Conservation (phyloP, 2,888 invertebrate species). For the Cataglyphis cursor region DNA sequence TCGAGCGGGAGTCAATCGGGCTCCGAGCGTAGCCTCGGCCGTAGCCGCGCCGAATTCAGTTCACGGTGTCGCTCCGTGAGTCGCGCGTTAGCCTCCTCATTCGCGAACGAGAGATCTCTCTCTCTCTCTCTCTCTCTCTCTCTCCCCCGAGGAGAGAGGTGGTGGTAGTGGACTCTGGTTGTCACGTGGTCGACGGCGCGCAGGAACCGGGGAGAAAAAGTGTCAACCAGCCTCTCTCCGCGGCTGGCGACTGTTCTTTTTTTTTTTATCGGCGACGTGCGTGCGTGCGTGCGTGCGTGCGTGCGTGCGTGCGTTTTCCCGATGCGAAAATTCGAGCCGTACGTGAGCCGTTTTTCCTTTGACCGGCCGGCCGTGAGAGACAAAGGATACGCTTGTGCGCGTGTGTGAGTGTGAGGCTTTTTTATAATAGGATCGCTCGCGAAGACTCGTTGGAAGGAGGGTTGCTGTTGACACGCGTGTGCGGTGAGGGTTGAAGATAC, state of each 20-base stretch:
- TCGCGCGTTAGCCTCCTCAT: slow-evolving; percentile 64
- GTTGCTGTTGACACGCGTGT: neutral
- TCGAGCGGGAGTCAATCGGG: slow-evolving; percentile 76
- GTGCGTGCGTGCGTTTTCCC: slow-evolving; percentile 12
- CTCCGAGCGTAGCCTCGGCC: slow-evolving; percentile 74
- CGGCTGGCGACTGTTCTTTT: no score
- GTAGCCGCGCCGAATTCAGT: slow-evolving; percentile 79
- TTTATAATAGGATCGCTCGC: slow-evolving; percentile 21
- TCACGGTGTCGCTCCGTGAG: slow-evolving; percentile 79
- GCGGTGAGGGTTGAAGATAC: neutral
- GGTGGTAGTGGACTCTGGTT: slow-evolving; percentile 38
- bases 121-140: no score
- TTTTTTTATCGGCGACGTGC: neutral
- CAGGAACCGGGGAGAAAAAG: slow-evolving; percentile 42
- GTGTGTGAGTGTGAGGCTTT: neutral
- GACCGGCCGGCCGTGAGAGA: slow-evolving; percentile 28
- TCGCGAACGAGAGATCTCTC: slow-evolving; percentile 52
- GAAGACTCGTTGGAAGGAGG: neutral
- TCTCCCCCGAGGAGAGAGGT: slow-evolving; percentile 49
- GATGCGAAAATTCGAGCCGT: slow-evolving; percentile 1
- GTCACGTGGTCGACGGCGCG: slow-evolving; percentile 53
- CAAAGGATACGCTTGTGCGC: neutral
- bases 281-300: neutral
- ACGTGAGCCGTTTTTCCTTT: slow-evolving; percentile 25
- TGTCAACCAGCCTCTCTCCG: neutral